Evolutionary conservation across 2,888 invertebrate genomes (phyloP), one percentile per base, ranked within the genome.

Genomic region (Pandemis corylana): DNA sequence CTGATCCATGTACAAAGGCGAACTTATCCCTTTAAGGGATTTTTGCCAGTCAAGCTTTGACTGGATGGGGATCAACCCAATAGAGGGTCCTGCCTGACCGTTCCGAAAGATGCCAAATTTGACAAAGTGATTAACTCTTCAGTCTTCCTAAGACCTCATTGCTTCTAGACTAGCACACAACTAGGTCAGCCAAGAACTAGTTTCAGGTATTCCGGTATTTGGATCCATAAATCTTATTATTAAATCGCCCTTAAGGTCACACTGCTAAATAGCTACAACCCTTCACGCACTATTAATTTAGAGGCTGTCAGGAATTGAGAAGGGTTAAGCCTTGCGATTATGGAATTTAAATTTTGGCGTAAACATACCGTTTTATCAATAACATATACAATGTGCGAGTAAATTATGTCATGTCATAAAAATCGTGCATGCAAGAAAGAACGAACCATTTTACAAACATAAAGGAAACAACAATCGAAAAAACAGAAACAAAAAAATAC

Each of bases 271-370:
- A 87, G 70, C 62, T 75, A 51, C 67, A 59, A 64, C 75, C 88
- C 87, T 88, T 84, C 86, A 86, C 86, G 86, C 87, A 89, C 89
- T 90, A 90, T 90, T 89, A 89, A 89, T 90, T 90, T 88, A 87
- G 85, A 84, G 80, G 83, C 85, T 87, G 89, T 89, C 89, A 86
- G 82, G 87, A 61, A 83, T 83, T 87, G 90, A 90, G 85, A 89
- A 89, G 90, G 90, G 90, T 90, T 89, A 89, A 88, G 83, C 87
- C 85, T 81, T 78, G 78, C 82, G 88, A 85, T 87, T 86, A 87
- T 82, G 81, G 83, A 85, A 88, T 89, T 90, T 83, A 82, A 86
- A 87, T 86, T 84, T 83, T 82, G 78, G 78, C 80, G 80, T 67
- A 68, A 75, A 71, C 71, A 70, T 62, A 75, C 59, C 65, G 61